Base-by-base conservation (phyloP, 1,140 invertebrate genomes). In the Leptonema lineaticorne region DNA sequence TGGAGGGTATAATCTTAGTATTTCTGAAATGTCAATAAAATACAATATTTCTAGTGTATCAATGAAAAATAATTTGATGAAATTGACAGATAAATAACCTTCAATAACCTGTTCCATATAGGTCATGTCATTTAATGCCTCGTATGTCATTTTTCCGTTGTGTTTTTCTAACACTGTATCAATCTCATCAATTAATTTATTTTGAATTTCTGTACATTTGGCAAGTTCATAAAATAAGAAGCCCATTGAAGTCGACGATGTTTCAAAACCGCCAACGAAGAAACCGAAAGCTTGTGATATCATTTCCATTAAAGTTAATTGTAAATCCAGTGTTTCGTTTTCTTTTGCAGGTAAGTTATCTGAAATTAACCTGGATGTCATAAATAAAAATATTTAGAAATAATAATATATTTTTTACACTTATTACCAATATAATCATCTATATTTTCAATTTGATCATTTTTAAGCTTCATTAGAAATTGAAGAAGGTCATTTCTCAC, bases 101-200 rank as follows among this genome's bases (percentile, higher is more conserved):
- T 78, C 74, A 20, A 85, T 75, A 9, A 85, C 81, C 72, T 83
- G 82, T 69, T 83, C 78, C 71, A 89, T 72, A 67, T 85, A 86
- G 0, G 77, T 79, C 78, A 90, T 81, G 18, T 85, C 81, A 14
- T 79, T 75, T 0, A 89, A 63, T n/a, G 78, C 78, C 11, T 88
- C 85, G 71, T 86, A 88, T 29, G 79, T 85, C 0, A 88, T 67
- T 68, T 82, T 71, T 2, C 81, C 80, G 20, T 82, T 70, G 66
- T 86, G 74, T 67, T 79, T 79, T 6, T 73, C 63, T 0, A 86
- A 30, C 16, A 83, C 79, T 1, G 73, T 41, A 9, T 77, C 72
- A 0, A 86, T 79, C 75, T 86, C 83, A 8, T 77, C 58, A n/a
- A 83, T 75, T 9, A 81, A 66, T 64, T 81, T 82, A 0, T 75